Percentiles rank a stretch among this genome's conserved stretches.
These are phyloP conservation scores for Neuroterus valhalla DNA, from an alignment of 1,140 invertebrate genomes.

Conservation along the genomic window DNA sequence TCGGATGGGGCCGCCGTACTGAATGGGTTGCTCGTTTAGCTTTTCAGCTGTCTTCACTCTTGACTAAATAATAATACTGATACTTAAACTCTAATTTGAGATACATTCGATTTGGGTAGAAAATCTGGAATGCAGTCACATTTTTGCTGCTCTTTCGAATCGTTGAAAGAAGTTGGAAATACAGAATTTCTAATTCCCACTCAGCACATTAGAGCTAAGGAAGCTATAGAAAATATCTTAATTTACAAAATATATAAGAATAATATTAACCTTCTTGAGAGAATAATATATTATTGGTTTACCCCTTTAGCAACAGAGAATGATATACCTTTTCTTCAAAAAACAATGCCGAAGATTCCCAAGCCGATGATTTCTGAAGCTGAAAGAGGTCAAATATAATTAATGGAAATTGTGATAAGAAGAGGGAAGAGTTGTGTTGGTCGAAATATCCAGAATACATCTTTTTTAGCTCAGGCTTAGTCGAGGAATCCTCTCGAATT, in stretches of 20 bases:
- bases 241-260: neutral
- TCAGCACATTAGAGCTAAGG: slow-evolving; percentile 1
- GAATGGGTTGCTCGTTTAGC: too few relatives aligned
- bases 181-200: neutral
- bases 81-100: neutral
- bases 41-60: too few relatives aligned
- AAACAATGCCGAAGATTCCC: neutral
- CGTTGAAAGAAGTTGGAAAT: neutral
- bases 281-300: neutral
- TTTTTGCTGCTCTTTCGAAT: too few relatives aligned
- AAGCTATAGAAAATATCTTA: neutral
- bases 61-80: too few relatives aligned
- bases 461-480: neutral
- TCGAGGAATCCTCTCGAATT: neutral
- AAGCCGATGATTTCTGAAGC: neutral
- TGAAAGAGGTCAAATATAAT: neutral
- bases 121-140: neutral
- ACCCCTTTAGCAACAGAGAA: neutral
- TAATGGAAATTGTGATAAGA: neutral
- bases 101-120: neutral
- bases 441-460: neutral
- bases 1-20: too few relatives aligned
- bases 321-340: neutral
- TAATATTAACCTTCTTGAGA: neutral
- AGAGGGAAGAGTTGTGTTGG: neutral